A percentile compares a stretch with the other conserved stretches of the same genome.
Evolutionary conservation across 2,888 invertebrate species (phyloP).

Genomic region (Cataglyphis altisquamis): DNA sequence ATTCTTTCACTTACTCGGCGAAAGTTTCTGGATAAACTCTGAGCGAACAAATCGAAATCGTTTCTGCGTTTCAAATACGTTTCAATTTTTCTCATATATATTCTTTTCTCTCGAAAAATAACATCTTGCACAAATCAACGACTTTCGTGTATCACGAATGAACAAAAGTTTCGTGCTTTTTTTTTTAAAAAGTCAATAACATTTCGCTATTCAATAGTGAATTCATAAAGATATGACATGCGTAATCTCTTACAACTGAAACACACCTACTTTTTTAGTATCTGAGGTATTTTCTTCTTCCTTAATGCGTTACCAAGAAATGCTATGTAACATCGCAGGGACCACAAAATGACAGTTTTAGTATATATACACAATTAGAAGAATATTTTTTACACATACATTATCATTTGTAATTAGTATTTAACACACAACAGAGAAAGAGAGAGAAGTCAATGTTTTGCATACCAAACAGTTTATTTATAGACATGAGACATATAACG

Average conservation of each 20-base stretch:
- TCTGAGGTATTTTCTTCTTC: neutral
- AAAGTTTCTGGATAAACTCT: constrained; percentile 69
- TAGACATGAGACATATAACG: neutral
- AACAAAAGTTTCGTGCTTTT: neutral
- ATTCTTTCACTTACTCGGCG: constrained; percentile 43
- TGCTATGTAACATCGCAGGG: neutral
- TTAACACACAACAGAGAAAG: neutral
- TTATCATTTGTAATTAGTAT: neutral
- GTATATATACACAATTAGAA: neutral
- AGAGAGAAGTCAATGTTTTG: neutral
- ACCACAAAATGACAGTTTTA: neutral
- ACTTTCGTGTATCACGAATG: constrained; percentile 52
- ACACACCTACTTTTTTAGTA: neutral
- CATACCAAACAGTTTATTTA: constrained; percentile 13
- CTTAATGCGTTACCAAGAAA: neutral
- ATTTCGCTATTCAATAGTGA: too few species aligned
- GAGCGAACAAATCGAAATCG: constrained; percentile 27
- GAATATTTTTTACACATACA: neutral
- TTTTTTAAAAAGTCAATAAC: neutral
- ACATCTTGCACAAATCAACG: neutral
- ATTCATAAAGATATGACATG: neutral
- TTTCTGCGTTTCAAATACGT: constrained; percentile 58
- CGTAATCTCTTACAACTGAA: neutral
- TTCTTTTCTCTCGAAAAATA: constrained; percentile 67
- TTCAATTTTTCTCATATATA: constrained; percentile 69